Conservation (phyloP, 2,797 vertebrate genomes). For the Podargus strigoides region DNA sequence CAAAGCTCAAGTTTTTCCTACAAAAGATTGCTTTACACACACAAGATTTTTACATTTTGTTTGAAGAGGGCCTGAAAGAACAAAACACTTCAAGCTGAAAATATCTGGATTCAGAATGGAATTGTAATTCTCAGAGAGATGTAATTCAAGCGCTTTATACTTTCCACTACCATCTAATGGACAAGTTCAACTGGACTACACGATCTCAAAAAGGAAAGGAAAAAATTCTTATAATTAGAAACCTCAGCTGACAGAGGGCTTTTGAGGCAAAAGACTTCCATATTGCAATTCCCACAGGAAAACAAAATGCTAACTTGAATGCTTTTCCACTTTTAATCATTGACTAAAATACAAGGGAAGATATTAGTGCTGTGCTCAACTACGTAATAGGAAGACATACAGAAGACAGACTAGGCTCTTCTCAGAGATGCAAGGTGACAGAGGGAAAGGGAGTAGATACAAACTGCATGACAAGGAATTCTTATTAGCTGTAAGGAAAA, state of each 20-base stretch:
- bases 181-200: background rate
- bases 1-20: conserved; percentile 7
- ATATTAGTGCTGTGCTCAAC: background rate
- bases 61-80: conserved; percentile 7
- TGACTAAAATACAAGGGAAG: background rate
- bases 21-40: background rate
- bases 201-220: background rate
- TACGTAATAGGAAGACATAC: background rate
- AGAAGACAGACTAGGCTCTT: background rate
- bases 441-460: background rate
- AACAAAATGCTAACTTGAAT: background rate
- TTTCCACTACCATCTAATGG: background rate
- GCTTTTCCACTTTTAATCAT: background rate
- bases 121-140: background rate
- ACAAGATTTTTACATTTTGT: background rate
- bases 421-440: background rate
- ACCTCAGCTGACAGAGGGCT: background rate
- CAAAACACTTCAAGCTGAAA: background rate
- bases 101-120: background rate
- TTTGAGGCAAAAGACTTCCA: background rate
- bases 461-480: background rate
- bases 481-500: background rate
- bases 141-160: background rate
- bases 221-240: background rate
- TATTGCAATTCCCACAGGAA: background rate